These are phyloP conservation scores for Nesometra sesokonis DNA, from an alignment of 35 echinoderm and acorn worm genomes.

Conservation along the genomic window DNA sequence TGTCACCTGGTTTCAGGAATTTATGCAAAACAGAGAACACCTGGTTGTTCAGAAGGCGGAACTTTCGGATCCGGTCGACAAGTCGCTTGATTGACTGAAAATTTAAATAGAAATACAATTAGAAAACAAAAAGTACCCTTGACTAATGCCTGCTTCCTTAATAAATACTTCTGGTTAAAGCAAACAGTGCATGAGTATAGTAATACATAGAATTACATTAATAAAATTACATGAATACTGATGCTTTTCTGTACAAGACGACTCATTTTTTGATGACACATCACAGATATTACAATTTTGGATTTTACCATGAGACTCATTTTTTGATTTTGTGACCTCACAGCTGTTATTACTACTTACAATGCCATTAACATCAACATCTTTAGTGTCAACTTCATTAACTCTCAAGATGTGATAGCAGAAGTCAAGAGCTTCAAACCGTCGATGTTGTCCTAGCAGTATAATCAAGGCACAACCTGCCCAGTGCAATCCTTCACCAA, in stretches of 20 bases:
- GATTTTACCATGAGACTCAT: no score
- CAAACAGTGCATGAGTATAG: no score
- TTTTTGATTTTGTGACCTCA: no score
- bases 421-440: conserved; percentile 89
- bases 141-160: no score
- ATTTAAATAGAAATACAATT: background rate
- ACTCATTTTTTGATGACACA: no score
- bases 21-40: conserved; percentile 84
- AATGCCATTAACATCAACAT: conserved; percentile 93
- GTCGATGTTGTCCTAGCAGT: conserved; percentile 63
- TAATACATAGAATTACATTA: no score
- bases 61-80: conserved; percentile 81
- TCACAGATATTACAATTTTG: no score
- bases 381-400: conserved; percentile 61
- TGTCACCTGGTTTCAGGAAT: conserved; percentile 66
- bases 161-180: no score
- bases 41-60: conserved; percentile 83
- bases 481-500: conserved; percentile 97
- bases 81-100: conserved; percentile 73
- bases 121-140: no score
- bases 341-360: conserved; percentile 73
- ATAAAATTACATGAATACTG: no score
- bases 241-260: no score
- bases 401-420: conserved; percentile 87
- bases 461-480: conserved; percentile 84